A percentile compares a stretch with the other conserved stretches of the same genome.
These are phyloP conservation scores for Dendrolimus houi DNA, from an alignment of 2,888 invertebrate species.

Conservation along the genomic window DNA sequence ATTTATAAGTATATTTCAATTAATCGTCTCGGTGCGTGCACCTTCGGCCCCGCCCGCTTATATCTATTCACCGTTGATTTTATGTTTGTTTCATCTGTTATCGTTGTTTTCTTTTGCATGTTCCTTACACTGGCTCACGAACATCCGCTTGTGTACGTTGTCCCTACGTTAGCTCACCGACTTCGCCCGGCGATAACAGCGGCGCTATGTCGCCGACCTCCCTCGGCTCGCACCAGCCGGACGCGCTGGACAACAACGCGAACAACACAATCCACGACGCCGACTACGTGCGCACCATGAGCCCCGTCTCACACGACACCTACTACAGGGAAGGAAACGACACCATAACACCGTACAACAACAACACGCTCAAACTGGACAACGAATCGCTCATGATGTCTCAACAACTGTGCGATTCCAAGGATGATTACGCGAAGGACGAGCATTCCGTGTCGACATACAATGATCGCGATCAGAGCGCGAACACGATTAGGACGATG, in stretches of 20 bases:
- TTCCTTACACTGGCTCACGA: slow-evolving; percentile 68
- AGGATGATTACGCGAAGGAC: slow-evolving; percentile 53
- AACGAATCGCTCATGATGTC: slow-evolving; percentile 65
- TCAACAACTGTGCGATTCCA: slow-evolving; percentile 54
- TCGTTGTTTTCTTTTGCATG: slow-evolving; percentile 69
- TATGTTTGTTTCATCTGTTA: slow-evolving; percentile 43
- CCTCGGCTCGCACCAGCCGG: slow-evolving; percentile 43
- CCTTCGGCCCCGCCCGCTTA: slow-evolving; percentile 38
- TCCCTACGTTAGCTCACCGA: slow-evolving; percentile 65
- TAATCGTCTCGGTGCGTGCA: slow-evolving; percentile 26
- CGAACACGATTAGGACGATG: slow-evolving; percentile 37
- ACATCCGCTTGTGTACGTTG: slow-evolving; percentile 68
- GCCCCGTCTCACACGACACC: slow-evolving; percentile 77
- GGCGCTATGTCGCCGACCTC: slow-evolving; percentile 67
- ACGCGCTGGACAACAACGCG: slow-evolving; percentile 43
- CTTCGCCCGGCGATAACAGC: slow-evolving; percentile 54
- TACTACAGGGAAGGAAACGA: slow-evolving; percentile 63
- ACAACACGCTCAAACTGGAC: slow-evolving; percentile 67
- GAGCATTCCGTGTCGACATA: slow-evolving; percentile 53
- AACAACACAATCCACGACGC: slow-evolving; percentile 33
- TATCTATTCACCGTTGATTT: slow-evolving; percentile 41
- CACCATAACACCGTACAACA: slow-evolving; percentile 49
- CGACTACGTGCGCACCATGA: slow-evolving; percentile 56
- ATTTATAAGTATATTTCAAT: slow-evolving; percentile 31
- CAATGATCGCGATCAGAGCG: slow-evolving; percentile 51